Conservation (phyloP, 1,140 invertebrate genomes). For the Hylaeus anthracinus region DNA sequence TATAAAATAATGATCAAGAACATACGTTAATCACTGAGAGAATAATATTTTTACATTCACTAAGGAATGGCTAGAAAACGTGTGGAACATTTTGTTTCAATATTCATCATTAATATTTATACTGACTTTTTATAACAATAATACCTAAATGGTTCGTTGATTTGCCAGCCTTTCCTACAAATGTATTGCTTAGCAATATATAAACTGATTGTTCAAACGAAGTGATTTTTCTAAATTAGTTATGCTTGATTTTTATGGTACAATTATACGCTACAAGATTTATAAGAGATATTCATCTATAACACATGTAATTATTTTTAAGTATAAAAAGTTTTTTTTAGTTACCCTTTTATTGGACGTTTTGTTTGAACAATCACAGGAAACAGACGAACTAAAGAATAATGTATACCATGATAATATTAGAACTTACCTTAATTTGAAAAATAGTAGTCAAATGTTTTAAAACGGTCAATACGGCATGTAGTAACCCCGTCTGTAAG, state of each 20-base stretch:
- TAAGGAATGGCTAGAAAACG: constrained; percentile 49
- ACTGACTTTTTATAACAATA: constrained; percentile 8
- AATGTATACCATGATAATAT: constrained; percentile 18
- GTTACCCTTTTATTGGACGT: not conserved
- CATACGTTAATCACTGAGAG: constrained; percentile 28
- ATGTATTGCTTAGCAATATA: constrained; percentile 10
- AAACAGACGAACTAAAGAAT: constrained; percentile 7
- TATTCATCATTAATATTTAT: constrained; percentile 31
- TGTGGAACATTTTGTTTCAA: not conserved
- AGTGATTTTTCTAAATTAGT: not conserved
- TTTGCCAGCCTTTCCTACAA: constrained; percentile 38
- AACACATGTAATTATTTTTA: not conserved
- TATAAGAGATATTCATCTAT: not conserved
- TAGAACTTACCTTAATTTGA: constrained; percentile 75
- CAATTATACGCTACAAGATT: not conserved
- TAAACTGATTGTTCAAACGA: constrained; percentile 30
- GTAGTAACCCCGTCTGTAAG: constrained; percentile 79
- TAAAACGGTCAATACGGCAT: constrained; percentile 80
- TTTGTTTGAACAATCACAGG: constrained; percentile 48
- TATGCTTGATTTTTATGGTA: not conserved
- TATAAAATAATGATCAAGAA: constrained; percentile 17
- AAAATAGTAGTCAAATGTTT: constrained; percentile 59
- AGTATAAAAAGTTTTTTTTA: constrained; percentile 26
- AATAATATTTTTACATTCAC: constrained; percentile 35
- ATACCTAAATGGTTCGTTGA: not conserved